Evolutionary conservation across 2,888 invertebrate species (phyloP).

Genomic region (Graphium colonna): DNA sequence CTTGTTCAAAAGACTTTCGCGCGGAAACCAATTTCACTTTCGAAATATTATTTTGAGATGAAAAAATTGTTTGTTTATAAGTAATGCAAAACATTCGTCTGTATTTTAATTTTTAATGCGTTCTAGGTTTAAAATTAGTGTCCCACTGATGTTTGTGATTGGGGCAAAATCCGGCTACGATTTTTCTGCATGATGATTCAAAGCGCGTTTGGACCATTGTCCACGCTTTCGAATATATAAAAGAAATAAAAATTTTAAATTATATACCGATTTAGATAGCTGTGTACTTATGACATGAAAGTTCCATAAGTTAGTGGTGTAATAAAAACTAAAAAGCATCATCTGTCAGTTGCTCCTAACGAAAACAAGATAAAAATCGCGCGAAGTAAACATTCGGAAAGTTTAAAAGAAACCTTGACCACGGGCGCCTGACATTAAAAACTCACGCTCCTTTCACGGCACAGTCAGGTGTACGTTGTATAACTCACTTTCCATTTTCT

Average conservation of each 20-base stretch:
- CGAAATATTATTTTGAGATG: not conserved
- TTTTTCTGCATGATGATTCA: too few species aligned
- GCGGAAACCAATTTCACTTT: constrained; percentile 27
- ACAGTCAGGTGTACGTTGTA: constrained; percentile 72
- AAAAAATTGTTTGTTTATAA: constrained; percentile 3
- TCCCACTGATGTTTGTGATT: too few species aligned
- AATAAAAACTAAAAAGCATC: constrained; percentile 20
- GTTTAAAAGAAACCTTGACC: constrained; percentile 67
- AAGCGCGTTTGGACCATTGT: too few species aligned
- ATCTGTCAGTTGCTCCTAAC: constrained; percentile 38
- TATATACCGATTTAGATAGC: too few species aligned
- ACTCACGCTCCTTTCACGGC: constrained; percentile 70
- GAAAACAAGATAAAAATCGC: constrained; percentile 50
- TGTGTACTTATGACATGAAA: too few species aligned
- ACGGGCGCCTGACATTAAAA: constrained; percentile 72
- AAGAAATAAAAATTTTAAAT: too few species aligned
- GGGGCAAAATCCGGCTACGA: too few species aligned
- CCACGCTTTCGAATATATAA: too few species aligned
- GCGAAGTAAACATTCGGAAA: constrained; percentile 61
- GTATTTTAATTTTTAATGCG: too few species aligned
- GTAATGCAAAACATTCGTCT: too few species aligned
- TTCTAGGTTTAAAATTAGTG: too few species aligned
- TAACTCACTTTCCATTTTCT: constrained; percentile 78
- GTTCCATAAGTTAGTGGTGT: not conserved
- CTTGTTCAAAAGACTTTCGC: too few species aligned